phyloP scores from a whole-genome alignment of 2,797 vertebrate genomes.

The Mormyrops attenuatus region DNA sequence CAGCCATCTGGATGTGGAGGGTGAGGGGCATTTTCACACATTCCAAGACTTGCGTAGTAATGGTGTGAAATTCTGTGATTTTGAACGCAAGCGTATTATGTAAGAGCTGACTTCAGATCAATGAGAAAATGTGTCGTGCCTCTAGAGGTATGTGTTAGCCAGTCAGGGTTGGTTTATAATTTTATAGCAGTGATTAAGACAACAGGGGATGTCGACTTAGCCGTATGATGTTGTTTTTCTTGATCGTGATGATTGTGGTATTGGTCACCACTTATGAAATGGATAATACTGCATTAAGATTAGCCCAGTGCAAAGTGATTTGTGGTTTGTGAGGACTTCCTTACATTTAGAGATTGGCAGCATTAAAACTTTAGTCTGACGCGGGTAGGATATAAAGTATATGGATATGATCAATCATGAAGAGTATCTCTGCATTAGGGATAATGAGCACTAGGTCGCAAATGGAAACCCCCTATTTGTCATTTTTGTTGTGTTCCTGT shows the following conservation, averaged over 20 bases:
- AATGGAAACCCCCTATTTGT: neutral
- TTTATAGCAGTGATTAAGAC: neutral
- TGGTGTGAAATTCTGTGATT: conserved; percentile 44
- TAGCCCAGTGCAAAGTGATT: neutral
- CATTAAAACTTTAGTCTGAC: neutral
- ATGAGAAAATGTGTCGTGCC: neutral
- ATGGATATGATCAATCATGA: neutral
- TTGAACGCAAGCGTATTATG: conserved; percentile 36
- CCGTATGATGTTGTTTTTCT: neutral
- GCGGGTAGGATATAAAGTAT: neutral
- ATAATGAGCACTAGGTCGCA: neutral
- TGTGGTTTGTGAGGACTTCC: neutral
- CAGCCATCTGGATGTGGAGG: conserved; percentile 51
- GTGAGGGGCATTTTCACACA: conserved; percentile 29
- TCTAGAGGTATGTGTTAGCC: neutral
- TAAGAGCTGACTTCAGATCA: neutral
- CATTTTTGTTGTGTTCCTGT: neutral
- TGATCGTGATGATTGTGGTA: neutral
- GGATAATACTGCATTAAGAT: neutral
- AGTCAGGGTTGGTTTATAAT: neutral
- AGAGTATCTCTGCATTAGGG: neutral
- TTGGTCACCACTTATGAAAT: neutral
- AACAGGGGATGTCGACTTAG: neutral
- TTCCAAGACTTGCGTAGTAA: conserved; percentile 35
- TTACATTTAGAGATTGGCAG: neutral